A percentile compares a stretch with the other conserved stretches of the same genome.
Conservation (phyloP, 1,140 invertebrate species). For the Nylanderia fulva region DNA sequence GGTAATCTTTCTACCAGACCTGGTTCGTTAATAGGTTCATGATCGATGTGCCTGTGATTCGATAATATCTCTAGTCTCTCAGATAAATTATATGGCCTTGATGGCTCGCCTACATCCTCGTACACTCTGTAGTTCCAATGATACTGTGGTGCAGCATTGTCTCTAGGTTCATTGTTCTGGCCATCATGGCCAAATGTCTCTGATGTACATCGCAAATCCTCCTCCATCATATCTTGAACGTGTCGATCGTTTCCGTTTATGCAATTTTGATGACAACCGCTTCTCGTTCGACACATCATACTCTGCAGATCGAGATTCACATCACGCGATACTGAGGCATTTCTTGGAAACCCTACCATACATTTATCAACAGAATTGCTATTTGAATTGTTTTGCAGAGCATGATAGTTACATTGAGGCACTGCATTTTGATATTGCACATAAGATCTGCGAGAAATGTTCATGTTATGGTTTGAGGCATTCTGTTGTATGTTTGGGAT, state of each 20-base stretch:
- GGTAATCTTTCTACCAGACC: constrained; percentile 88
- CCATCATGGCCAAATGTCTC: not conserved
- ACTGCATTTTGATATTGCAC: constrained; percentile 65
- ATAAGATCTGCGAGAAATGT: constrained; percentile 68
- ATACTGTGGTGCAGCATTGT: constrained; percentile 45
- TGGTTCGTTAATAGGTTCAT: constrained; percentile 81
- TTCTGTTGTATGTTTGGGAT: constrained; percentile 71
- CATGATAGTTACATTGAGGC: constrained; percentile 42
- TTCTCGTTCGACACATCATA: constrained; percentile 35
- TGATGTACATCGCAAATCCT: constrained; percentile 16
- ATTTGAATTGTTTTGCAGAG: constrained; percentile 5
- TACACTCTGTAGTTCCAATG: constrained; percentile 68
- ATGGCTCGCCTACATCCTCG: constrained; percentile 74
- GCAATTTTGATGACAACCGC: constrained; percentile 22
- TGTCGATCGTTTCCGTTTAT: constrained; percentile 17
- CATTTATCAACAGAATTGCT: constrained; percentile 9
- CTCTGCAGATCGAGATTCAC: constrained; percentile 9
- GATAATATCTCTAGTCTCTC: constrained; percentile 84
- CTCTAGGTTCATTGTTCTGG: constrained; percentile 33
- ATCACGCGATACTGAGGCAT: not conserved
- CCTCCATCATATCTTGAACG: constrained; percentile 15
- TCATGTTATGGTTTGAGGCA: constrained; percentile 66
- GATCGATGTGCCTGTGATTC: constrained; percentile 82
- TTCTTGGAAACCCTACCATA: not conserved
- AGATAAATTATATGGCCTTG: constrained; percentile 80